A percentile compares a stretch with the other conserved stretches of the same genome.
phyloP scores from a whole-genome alignment of 92 coral and sea anemone genomes.

The Actinostola sp. region DNA sequence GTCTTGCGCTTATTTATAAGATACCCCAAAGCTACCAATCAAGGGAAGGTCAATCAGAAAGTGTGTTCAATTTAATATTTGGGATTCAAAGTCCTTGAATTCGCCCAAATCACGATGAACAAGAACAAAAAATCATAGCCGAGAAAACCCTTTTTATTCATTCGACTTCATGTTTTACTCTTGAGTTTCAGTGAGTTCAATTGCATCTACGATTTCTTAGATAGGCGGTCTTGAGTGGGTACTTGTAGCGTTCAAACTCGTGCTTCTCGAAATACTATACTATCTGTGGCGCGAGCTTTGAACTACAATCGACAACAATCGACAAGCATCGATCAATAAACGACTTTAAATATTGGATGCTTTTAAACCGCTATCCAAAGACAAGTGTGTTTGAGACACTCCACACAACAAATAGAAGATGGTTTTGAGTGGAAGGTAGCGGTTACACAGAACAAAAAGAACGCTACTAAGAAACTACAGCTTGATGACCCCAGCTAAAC shows the following conservation, averaged over 20 bases:
- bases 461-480: neutral
- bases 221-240: slow-evolving; percentile 3
- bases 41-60: slow-evolving; percentile 8
- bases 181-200: neutral
- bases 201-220: neutral
- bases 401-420: neutral
- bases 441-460: neutral
- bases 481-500: too few species aligned
- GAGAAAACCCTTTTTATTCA: slow-evolving; percentile 4
- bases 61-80: too few species aligned
- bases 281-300: slow-evolving; percentile 17
- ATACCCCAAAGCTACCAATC: neutral
- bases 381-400: slow-evolving; percentile 6
- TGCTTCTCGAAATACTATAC: neutral
- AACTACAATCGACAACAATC: slow-evolving; percentile 12
- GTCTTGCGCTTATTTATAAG: neutral
- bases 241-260: neutral
- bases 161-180: neutral
- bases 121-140: neutral
- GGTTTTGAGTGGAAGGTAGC: neutral
- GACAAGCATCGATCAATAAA: slow-evolving; percentile 11
- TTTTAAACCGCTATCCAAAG: neutral
- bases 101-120: slow-evolving; percentile 1
- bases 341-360: slow-evolving; percentile 15
- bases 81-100: too few species aligned